Evolutionary conservation across 2,888 invertebrate species (phyloP), one percentile per base, ranked within the genome.

Genomic region (Eutolmus rufibarbis): DNA sequence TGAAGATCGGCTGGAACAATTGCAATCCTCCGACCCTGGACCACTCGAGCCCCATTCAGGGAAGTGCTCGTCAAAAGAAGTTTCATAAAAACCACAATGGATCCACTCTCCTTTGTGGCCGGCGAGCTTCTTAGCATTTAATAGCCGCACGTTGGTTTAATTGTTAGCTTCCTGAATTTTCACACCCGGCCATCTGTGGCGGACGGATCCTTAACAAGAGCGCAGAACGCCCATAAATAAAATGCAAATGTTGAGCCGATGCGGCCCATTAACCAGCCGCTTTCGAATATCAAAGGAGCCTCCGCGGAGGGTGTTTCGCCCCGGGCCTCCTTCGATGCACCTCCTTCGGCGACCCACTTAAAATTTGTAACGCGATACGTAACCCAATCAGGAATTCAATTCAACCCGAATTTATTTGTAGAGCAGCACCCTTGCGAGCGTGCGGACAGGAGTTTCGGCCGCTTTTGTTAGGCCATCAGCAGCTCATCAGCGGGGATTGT

Each of bases 161-260:
- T 82, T 82, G 82, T 82, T 82, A 82, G 37, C 82, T 82, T 82
- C 82, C 66, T 82, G 66, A 82, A 51, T 57, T 82, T 82, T 82
- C 82, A 82, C 82, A 82, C 82, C 51, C 82, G 37, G 57, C 82
- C 82, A 82, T 82, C 82, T 82, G 82, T 5, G 51, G 81, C 31
- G 12, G 19, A 51, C 31, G 14, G 40, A 14, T 46, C 51, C 51
- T 23, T 28, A 40, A 40, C 37, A 31, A 82, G 37, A 78, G 40
- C 16, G 82, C 34, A 82, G 46, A 46, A 8, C n/a, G 28, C 76
- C 37, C 37, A 76, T n/a, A 76, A 76, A 76, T 82, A 78, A 79
- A 12, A 82, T 82, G 82, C 82, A 82, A 82, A 82, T 82, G 82
- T 23, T 82, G 57, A 66, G 57, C n/a, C 82, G 82, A 82, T 34